Conservation (phyloP, 2,113 vertebrate genomes). For the Epinephelus fuscoguttatus region DNA sequence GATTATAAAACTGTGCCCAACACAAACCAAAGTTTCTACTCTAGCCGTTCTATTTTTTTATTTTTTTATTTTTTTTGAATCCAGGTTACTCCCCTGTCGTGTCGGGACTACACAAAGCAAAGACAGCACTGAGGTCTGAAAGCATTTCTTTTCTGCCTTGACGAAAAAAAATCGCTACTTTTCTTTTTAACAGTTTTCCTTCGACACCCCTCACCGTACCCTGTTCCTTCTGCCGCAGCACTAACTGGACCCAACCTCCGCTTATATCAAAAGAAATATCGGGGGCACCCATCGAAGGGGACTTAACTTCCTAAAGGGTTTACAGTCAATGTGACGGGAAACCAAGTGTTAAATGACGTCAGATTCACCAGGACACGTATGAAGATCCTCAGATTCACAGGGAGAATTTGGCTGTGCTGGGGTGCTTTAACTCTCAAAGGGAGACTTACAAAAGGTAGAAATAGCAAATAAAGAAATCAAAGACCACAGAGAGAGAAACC, state of each 20-base stretch:
- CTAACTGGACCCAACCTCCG: not conserved
- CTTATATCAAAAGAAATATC: not conserved
- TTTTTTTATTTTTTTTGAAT: slow-evolving; percentile 20
- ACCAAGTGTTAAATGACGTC: slow-evolving; percentile 8
- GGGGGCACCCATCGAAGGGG: slow-evolving; percentile 17
- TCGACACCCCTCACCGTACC: slow-evolving; percentile 11
- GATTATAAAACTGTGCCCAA: slow-evolving; percentile 82
- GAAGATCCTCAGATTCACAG: slow-evolving; percentile 17
- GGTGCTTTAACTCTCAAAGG: slow-evolving; percentile 63
- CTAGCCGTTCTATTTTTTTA: slow-evolving; percentile 47
- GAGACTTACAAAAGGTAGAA: slow-evolving; percentile 74
- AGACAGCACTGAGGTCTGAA: slow-evolving; percentile 65
- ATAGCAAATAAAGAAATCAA: slow-evolving; percentile 46
- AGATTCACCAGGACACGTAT: slow-evolving; percentile 21
- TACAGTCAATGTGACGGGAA: slow-evolving; percentile 62
- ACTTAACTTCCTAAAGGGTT: slow-evolving; percentile 26
- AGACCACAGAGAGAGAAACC: slow-evolving; percentile 52
- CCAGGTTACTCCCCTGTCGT: slow-evolving; percentile 18
- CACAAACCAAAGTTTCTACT: slow-evolving; percentile 72
- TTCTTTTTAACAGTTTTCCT: slow-evolving; percentile 15
- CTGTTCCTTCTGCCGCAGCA: slow-evolving; percentile 45
- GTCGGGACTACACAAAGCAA: slow-evolving; percentile 57
- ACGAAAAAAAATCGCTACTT: slow-evolving; percentile 54
- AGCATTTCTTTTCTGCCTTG: slow-evolving; percentile 51
- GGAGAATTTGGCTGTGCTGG: slow-evolving; percentile 38